Conservation (phyloP, 2,797 vertebrate genomes). For the Glyptemys insculpta region DNA sequence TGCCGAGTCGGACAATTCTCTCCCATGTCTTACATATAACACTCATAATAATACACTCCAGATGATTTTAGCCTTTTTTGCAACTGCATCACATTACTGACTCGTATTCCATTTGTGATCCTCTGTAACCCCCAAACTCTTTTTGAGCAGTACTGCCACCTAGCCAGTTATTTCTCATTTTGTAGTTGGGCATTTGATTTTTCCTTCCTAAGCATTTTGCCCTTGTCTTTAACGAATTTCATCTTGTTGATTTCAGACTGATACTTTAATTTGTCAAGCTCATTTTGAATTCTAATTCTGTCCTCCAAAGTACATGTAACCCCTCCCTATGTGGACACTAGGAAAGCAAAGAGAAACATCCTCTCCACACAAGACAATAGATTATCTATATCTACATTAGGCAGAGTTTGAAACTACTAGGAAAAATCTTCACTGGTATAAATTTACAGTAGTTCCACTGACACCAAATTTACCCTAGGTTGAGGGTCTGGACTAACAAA, state of each 20-base stretch:
- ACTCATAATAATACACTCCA: not conserved
- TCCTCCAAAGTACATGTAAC: not conserved
- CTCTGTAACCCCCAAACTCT: not conserved
- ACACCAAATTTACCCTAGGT: not conserved
- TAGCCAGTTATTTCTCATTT: not conserved
- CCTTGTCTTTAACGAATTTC: not conserved
- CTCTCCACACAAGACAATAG: not conserved
- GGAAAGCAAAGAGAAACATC: not conserved
- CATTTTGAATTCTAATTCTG: not conserved
- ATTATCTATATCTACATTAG: not conserved
- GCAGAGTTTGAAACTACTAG: not conserved
- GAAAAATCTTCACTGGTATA: accelerated
- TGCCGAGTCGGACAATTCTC: not conserved
- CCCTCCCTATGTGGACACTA: not conserved
- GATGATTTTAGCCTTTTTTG: not conserved
- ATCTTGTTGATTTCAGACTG: not conserved
- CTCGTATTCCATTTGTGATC: not conserved
- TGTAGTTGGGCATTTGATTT: not conserved
- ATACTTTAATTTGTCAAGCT: not conserved
- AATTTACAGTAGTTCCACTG: not conserved
- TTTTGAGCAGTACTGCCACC: not conserved
- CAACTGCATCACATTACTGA: not conserved
- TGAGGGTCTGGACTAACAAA: not conserved
- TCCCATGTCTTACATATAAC: not conserved
- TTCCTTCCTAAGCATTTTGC: not conserved